phyloP scores from a whole-genome alignment of 1,140 invertebrate species.

The Tetraneura akinire region DNA sequence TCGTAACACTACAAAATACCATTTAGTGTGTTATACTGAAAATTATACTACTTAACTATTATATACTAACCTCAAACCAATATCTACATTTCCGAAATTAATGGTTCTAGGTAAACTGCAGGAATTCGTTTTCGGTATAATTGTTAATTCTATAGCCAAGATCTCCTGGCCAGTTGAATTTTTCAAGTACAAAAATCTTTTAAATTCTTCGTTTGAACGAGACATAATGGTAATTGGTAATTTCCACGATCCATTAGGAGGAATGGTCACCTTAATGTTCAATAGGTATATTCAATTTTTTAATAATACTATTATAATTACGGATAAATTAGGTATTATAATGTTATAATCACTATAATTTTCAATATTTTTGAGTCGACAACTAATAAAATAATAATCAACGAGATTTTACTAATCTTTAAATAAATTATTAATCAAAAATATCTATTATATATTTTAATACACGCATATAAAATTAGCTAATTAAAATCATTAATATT shows the following conservation, averaged over 20 bases:
- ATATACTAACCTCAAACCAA: conserved; percentile 19
- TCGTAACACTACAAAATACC: conserved; percentile 10
- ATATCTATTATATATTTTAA: too few species aligned
- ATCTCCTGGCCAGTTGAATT: conserved; percentile 8
- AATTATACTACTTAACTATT: background rate
- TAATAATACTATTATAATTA: too few species aligned
- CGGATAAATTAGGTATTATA: too few species aligned
- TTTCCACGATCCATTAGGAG: background rate
- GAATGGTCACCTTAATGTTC: background rate
- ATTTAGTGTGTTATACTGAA: background rate
- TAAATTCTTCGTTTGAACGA: background rate
- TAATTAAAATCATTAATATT: background rate
- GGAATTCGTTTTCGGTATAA: background rate
- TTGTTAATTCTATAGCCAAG: background rate
- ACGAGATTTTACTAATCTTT: too few species aligned
- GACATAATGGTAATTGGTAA: background rate
- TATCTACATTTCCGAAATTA: conserved; percentile 5
- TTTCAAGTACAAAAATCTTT: conserved; percentile 11
- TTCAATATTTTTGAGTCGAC: too few species aligned
- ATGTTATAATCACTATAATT: too few species aligned
- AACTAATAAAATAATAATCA: too few species aligned
- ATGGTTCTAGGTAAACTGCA: background rate
- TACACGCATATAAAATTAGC: too few species aligned
- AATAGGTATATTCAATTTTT: too few species aligned
- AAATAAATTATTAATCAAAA: too few species aligned